Base-by-base conservation (phyloP, 2,797 vertebrate genomes). In the Siniperca scherzeri region DNA sequence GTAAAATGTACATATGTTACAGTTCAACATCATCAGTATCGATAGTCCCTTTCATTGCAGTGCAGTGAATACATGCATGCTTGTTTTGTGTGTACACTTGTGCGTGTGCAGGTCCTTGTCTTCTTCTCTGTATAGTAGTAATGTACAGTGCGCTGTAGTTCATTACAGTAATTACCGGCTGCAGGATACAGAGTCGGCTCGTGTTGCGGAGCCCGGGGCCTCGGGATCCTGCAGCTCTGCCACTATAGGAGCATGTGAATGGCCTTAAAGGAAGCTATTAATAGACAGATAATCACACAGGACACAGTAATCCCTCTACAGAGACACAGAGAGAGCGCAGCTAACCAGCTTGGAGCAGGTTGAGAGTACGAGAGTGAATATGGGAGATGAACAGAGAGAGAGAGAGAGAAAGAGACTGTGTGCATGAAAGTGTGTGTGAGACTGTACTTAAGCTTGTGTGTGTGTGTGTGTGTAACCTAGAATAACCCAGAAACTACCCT, bases 261-360 rank as follows among this genome's bases (percentile, higher is more conserved):
- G 38, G 74, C 89, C 92, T 93, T 91, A 92, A 90, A 93, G 87
- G 80, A 85, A 87, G 73, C 82, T 93, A 94, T 93, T 90, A 91
- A 93, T 94, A 94, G 91, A 91, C 78, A 80, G 80, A 91, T 93
- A 92, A 93, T 91, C 89, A 90, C 92, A 88, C 82, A 86, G 91
- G 88, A 89, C 74, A 46, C 85, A 60, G 84, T 92, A 92, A 93
- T 93, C 91, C 87, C 80, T 62, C 70, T 1, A 53, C 77, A 82
- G 70, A 84, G 65, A 88, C 77, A 82, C 70, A 71, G 53, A 74
- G 59, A 76, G 78, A 68, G 74, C 62, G 56, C 52, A 65, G 78
- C 78, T 44, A 86, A 85, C 72, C 14, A 27, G 78, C 46, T 71
- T 16, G 55, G 44, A 82, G 74, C 62, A 9, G 69, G 75, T 33